A percentile compares a stretch with the other conserved stretches of the same genome.
These are phyloP conservation scores for Menidia menidia DNA, from an alignment of 2,797 vertebrate genomes.

Conservation along the genomic window DNA sequence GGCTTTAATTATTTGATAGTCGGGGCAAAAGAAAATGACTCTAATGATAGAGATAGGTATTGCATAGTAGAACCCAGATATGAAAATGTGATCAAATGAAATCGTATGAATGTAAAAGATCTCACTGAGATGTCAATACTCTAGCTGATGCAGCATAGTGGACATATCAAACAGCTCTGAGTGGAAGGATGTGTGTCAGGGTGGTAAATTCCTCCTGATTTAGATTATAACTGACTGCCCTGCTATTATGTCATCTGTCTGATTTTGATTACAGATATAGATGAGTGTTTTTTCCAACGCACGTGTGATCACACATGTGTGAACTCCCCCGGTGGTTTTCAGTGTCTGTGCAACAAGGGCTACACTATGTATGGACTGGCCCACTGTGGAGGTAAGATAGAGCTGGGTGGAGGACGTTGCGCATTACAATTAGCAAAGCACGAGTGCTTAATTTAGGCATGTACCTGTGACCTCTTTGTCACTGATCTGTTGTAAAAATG, in stretches of 20 bases:
- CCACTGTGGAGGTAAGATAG: conserved; percentile 92
- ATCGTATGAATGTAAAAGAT: conserved; percentile 10
- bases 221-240: conserved; percentile 59
- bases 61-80: background rate
- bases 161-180: conserved; percentile 14
- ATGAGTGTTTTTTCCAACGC: conserved; percentile 96
- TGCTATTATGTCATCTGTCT: conserved; percentile 70
- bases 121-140: background rate
- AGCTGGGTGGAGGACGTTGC: conserved; percentile 20
- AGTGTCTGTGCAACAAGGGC: conserved; percentile 93
- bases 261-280: conserved; percentile 90
- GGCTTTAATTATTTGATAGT: background rate
- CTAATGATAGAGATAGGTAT: background rate
- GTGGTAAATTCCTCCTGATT: conserved; percentile 70
- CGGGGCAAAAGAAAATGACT: background rate
- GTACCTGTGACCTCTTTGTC: background rate
- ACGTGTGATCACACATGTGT: conserved; percentile 96
- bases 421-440: conserved; percentile 38
- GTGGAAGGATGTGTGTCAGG: conserved; percentile 33
- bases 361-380: conserved; percentile 94
- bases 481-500: conserved; percentile 12
- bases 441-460: conserved; percentile 21
- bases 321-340: conserved; percentile 93
- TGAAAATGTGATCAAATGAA: conserved; percentile 1
- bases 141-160: conserved; percentile 7